Conservation (phyloP, 2,888 invertebrate species). For the Axea sp. region DNA sequence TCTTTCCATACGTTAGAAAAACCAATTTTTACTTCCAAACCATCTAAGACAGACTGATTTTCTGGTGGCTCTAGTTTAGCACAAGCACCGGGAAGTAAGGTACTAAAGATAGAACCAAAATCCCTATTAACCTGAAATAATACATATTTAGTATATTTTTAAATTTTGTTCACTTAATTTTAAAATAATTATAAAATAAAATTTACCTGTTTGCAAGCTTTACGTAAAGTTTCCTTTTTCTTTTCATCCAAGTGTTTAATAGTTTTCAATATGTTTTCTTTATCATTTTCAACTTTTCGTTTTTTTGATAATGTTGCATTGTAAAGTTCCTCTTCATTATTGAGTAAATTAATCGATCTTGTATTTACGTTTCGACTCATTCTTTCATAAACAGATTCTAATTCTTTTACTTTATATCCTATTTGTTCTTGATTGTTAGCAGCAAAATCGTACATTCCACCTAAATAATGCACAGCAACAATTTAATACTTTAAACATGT, state of each 20-base stretch:
- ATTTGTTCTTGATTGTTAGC: conserved; percentile 83
- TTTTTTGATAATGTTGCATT: conserved; percentile 85
- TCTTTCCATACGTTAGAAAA: conserved; percentile 98
- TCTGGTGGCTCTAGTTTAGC: conserved; percentile 90
- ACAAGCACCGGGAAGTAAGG: conserved; percentile 93
- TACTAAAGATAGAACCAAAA: conserved; percentile 96
- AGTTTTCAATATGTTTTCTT: conserved; percentile 84
- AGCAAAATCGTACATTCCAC: conserved; percentile 86
- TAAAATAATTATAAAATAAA: too few species aligned
- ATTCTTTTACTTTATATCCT: conserved; percentile 81
- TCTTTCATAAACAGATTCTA: conserved; percentile 83
- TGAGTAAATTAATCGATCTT: conserved; percentile 91
- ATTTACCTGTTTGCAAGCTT: conserved; percentile 86
- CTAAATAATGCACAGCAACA: too few species aligned
- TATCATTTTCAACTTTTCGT: conserved; percentile 58
- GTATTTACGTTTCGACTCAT: conserved; percentile 88
- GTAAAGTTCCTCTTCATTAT: conserved; percentile 91
- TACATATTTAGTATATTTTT: too few species aligned
- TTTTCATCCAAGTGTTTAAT: conserved; percentile 94
- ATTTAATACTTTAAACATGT: too few species aligned
- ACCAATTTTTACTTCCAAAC: conserved; percentile 93
- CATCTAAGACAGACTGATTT: conserved; percentile 88
- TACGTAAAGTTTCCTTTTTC: conserved; percentile 89
- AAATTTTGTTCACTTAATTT: too few species aligned
- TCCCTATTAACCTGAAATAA: conserved; percentile 90